phyloP scores from a whole-genome alignment of 1,140 invertebrate species.

The Eciton burchellii region DNA sequence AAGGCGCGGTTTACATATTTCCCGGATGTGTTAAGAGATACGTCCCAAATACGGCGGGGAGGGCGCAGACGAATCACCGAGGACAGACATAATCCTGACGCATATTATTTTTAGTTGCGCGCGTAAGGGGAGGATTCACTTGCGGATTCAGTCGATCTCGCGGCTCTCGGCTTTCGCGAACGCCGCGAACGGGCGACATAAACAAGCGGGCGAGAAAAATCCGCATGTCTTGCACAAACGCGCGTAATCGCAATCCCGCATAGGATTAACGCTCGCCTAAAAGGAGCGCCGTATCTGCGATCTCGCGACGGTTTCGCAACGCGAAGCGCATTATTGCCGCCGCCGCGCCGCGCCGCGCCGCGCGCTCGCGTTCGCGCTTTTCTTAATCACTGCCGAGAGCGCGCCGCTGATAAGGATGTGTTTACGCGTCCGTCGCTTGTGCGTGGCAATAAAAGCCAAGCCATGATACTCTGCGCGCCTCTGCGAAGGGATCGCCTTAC shows the following conservation, averaged over 20 bases:
- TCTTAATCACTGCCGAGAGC: slow-evolving; percentile 24
- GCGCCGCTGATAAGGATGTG: slow-evolving; percentile 36
- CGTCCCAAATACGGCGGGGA: no score
- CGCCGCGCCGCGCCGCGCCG: not conserved
- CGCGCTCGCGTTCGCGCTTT: slow-evolving; percentile 33
- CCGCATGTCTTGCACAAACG: not conserved
- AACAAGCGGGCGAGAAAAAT: not conserved
- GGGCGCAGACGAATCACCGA: no score
- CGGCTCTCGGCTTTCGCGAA: not conserved
- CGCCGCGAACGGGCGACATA: not conserved
- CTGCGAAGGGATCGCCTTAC: slow-evolving; percentile 35
- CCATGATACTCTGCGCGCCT: slow-evolving; percentile 56
- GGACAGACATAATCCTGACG: no score
- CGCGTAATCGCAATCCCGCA: not conserved
- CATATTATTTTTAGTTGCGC: no score
- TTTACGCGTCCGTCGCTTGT: slow-evolving; percentile 42
- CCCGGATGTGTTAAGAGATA: no score
- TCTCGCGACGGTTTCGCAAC: slow-evolving; percentile 19
- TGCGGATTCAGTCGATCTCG: slow-evolving; percentile 10
- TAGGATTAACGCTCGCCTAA: not conserved
- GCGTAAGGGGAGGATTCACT: not conserved
- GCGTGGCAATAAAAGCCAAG: slow-evolving; percentile 62
- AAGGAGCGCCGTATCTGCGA: slow-evolving; percentile 29
- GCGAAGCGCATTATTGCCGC: slow-evolving; percentile 4
- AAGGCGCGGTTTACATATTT: no score